Conservation (phyloP, 2,113 vertebrate species). For the Hippolais icterina region DNA sequence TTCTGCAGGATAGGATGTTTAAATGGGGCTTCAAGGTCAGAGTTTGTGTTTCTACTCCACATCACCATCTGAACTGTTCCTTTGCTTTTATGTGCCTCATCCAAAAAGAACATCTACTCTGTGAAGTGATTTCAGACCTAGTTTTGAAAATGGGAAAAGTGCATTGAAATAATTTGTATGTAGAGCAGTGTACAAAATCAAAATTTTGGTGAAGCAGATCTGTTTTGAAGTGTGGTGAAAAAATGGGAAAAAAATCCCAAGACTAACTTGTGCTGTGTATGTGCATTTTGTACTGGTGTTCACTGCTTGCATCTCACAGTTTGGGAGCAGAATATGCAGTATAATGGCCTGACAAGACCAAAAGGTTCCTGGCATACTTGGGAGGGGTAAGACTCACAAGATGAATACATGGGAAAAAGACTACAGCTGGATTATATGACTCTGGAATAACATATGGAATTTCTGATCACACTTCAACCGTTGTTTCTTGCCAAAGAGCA, state of each 20-base stretch:
- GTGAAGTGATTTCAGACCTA: not conserved
- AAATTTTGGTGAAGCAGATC: not conserved
- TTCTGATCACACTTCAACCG: not conserved
- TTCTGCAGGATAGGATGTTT: not conserved
- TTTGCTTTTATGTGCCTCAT: not conserved
- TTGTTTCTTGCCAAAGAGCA: not conserved
- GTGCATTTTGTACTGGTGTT: not conserved
- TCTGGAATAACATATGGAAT: not conserved
- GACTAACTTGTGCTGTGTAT: not conserved
- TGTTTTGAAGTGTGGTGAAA: not conserved
- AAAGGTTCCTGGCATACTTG: not conserved
- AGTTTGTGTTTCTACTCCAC: not conserved
- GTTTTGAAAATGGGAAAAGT: not conserved
- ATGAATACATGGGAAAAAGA: not conserved
- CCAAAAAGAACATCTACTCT: not conserved
- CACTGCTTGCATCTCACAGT: not conserved
- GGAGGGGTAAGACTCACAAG: not conserved
- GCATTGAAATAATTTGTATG: not conserved
- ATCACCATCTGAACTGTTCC: not conserved
- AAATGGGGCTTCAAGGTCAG: not conserved
- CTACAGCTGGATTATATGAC: not conserved
- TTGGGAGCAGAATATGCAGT: not conserved
- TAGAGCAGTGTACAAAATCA: not conserved
- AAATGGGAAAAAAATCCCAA: fast-evolving
- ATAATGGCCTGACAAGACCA: not conserved